These are phyloP conservation scores for Ceratosolen fusciceps DNA, from an alignment of 1,140 invertebrate species.

Conservation along the genomic window DNA sequence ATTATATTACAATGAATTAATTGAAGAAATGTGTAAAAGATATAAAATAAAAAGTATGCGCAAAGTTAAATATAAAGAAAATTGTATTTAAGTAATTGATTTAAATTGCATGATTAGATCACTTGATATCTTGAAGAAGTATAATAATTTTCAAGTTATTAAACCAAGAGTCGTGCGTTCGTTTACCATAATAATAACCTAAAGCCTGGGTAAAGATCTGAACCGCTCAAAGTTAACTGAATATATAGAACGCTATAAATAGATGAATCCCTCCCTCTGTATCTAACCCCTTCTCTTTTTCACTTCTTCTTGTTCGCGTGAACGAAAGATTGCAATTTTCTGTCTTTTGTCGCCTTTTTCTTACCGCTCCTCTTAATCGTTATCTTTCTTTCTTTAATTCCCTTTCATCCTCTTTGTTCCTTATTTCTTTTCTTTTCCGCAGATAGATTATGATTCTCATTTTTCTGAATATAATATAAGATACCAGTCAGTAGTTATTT, in stretches of 20 bases:
- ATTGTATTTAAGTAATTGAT: slow-evolving; percentile 34
- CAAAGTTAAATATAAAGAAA: slow-evolving; percentile 24
- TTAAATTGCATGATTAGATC: slow-evolving; percentile 60
- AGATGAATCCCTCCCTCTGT: slow-evolving; percentile 51
- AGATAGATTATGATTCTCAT: slow-evolving; percentile 44
- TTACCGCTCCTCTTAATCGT: background rate
- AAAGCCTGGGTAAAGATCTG: slow-evolving; percentile 48
- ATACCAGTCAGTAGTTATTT: slow-evolving; percentile 32
- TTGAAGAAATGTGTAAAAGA: background rate
- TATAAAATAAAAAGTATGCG: background rate
- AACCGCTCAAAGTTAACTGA: slow-evolving; percentile 55
- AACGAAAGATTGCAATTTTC: slow-evolving; percentile 21
- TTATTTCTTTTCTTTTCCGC: slow-evolving; percentile 35
- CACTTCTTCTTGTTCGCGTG: background rate
- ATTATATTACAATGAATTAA: background rate
- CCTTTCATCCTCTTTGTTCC: slow-evolving; percentile 22
- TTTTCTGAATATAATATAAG: slow-evolving; percentile 34
- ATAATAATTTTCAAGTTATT: slow-evolving; percentile 67
- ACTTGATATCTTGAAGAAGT: slow-evolving; percentile 65
- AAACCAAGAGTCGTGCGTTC: slow-evolving; percentile 60
- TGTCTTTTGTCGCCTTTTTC: slow-evolving; percentile 37
- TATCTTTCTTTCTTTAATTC: background rate
- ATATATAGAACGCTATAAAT: slow-evolving; percentile 66
- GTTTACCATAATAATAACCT: slow-evolving; percentile 68
- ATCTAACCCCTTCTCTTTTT: slow-evolving; percentile 18